phyloP scores from a whole-genome alignment of 2,888 invertebrate species.

The Drosophila mettleri region DNA sequence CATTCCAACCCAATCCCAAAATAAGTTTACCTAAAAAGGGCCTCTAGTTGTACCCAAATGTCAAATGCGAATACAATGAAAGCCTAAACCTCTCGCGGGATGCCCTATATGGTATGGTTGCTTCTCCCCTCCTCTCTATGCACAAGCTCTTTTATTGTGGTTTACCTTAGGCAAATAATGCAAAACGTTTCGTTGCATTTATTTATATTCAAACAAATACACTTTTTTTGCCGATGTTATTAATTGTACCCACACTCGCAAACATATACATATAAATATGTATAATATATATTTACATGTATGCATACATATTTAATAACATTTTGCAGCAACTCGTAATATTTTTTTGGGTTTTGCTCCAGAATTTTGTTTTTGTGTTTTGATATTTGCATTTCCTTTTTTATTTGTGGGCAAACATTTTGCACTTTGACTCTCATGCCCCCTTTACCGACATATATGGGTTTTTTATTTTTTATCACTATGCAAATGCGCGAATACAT shows the following conservation, averaged over 20 bases:
- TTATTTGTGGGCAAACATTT: conserved; percentile 49
- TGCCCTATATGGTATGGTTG: no score
- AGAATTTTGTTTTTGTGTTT: conserved; percentile 34
- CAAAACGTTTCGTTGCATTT: conserved; percentile 67
- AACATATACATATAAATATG: neutral
- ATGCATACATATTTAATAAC: conserved; percentile 71
- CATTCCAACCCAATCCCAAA: no score
- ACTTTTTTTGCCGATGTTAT: conserved; percentile 28
- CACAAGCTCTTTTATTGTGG: conserved; percentile 37
- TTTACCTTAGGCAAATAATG: conserved; percentile 59
- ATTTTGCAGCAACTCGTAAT: conserved; percentile 62
- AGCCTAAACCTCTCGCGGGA: neutral
- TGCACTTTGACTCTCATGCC: conserved; percentile 60
- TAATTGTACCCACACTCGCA: conserved; percentile 15
- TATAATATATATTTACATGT: conserved; percentile 43
- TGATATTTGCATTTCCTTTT: conserved; percentile 31
- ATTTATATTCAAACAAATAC: conserved; percentile 55
- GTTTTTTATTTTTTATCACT: conserved; percentile 45
- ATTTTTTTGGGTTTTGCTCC: conserved; percentile 47
- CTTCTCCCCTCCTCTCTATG: neutral
- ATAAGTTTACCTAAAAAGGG: conserved; percentile 29
- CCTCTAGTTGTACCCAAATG: conserved; percentile 29
- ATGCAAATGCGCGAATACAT: conserved; percentile 63
- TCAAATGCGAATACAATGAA: conserved; percentile 13
- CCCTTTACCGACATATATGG: neutral